Evolutionary conservation across 1,140 invertebrate genomes (phyloP).

Genomic region (Matsumurasca onukii): DNA sequence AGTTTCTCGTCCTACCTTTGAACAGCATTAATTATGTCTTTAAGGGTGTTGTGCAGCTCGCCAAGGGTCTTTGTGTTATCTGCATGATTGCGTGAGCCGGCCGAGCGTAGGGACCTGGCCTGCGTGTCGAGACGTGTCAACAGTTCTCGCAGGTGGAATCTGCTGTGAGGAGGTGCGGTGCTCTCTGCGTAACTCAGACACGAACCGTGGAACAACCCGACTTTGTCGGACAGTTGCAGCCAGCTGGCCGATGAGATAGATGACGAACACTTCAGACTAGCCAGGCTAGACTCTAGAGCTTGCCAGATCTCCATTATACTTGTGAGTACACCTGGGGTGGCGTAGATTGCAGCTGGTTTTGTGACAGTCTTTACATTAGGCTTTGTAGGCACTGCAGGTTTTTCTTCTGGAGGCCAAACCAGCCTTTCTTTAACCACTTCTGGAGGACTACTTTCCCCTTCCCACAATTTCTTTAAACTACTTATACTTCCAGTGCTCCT

Average conservation of each 20-base stretch:
- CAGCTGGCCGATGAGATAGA: slow-evolving; percentile 65
- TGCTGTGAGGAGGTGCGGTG: slow-evolving; percentile 78
- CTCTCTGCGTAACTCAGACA: slow-evolving; percentile 70
- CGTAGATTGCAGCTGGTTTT: slow-evolving; percentile 57
- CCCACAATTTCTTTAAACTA: slow-evolving; percentile 91
- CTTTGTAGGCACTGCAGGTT: slow-evolving; percentile 70
- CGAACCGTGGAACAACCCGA: slow-evolving; percentile 73
- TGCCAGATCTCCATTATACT: slow-evolving; percentile 69
- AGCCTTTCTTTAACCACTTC: slow-evolving; percentile 53
- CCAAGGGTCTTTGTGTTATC: slow-evolving; percentile 67
- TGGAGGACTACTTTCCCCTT: slow-evolving; percentile 63
- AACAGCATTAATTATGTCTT: slow-evolving; percentile 67
- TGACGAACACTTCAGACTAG: slow-evolving; percentile 59
- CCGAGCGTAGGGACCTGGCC: slow-evolving; percentile 70
- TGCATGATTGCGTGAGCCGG: slow-evolving; percentile 66
- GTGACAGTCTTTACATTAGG: slow-evolving; percentile 51
- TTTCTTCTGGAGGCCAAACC: slow-evolving; percentile 57
- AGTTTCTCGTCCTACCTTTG: slow-evolving; percentile 29
- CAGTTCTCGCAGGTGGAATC: slow-evolving; percentile 87
- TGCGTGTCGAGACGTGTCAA: slow-evolving; percentile 78
- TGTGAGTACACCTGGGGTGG: slow-evolving; percentile 57
- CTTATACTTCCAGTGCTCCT: slow-evolving; percentile 90
- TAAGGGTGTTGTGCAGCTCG: slow-evolving; percentile 77
- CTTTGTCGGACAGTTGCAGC: slow-evolving; percentile 83
- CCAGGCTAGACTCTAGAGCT: slow-evolving; percentile 64